Percentiles rank a stretch among this genome's conserved stretches.
These are phyloP conservation scores for Brachyptera putata DNA, from an alignment of 2,888 invertebrate genomes.

Conservation along the genomic window DNA sequence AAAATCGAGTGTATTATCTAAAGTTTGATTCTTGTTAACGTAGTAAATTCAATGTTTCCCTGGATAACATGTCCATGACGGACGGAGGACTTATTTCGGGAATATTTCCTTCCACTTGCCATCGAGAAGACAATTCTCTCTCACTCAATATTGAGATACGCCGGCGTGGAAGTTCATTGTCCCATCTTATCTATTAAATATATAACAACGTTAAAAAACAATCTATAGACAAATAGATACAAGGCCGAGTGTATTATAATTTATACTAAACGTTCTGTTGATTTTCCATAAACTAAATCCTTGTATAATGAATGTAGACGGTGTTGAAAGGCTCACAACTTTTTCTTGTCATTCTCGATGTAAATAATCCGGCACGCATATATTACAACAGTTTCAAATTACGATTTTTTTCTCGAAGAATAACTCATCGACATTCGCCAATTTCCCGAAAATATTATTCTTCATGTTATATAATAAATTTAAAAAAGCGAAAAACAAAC, in stretches of 20 bases:
- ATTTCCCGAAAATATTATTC: slow-evolving; percentile 31
- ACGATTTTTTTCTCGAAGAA: slow-evolving; percentile 26
- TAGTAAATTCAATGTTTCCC: no score
- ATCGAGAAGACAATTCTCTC: no score
- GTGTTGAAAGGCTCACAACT: neutral
- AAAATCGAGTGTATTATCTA: no score
- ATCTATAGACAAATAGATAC: slow-evolving; percentile 17
- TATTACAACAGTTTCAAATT: slow-evolving; percentile 11
- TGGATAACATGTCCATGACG: no score
- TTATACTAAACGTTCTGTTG: slow-evolving; percentile 6
- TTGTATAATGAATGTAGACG: neutral
- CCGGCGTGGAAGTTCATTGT: slow-evolving; percentile 21
- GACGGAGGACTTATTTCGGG: no score
- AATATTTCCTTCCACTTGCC: no score
- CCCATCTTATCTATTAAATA: slow-evolving; percentile 20
- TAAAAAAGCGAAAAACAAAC: slow-evolving; percentile 30
- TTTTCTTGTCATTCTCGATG: no score
- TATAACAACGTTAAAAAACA: slow-evolving; percentile 10
- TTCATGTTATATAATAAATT: slow-evolving; percentile 31
- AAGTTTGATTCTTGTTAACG: no score
- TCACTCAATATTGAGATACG: no score
- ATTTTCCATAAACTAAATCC: neutral
- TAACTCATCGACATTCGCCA: slow-evolving; percentile 31
- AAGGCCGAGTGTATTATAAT: slow-evolving; percentile 9
- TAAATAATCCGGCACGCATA: neutral